Evolutionary conservation across 2,797 vertebrate species (phyloP), one percentile per base, ranked within the genome.

Genomic region (Semaprochilodus insignis): DNA sequence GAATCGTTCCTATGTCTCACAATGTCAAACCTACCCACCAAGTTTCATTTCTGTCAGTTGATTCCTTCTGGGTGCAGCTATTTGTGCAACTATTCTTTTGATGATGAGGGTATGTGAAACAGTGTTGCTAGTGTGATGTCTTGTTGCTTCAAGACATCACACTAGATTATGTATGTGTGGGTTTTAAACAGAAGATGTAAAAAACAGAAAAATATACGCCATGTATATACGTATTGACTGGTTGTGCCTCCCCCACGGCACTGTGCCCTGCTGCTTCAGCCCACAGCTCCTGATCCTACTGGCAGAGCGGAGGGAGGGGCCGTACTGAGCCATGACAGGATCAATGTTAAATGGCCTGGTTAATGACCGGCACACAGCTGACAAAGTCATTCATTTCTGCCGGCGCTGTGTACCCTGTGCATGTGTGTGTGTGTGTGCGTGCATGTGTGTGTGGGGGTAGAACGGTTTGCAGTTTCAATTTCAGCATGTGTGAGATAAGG

Each of bases 311-410:
- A 87, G 54, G 19, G 36, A 51, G 83, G 69, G 63, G 23, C 86
- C 86, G 86, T 90, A 88, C 89, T 90, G 90, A 89, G 88, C 91
- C 90, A 91, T 82, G 76, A 84, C 86, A 87, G 83, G 91, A 94
- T 94, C 93, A 90, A 94, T 94, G 92, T 91, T 92, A 92, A 92
- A 90, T 88, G 91, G 92, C 91, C 93, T 94, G 92, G 92, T 93
- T 94, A 91, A 92, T 86, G 87, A 87, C 84, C 87, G 82, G 88
- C 88, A 88, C 81, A 84, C 91, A 89, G 90, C 90, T 93, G 90
- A 93, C 92, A 95, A 93, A 93, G 93, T 94, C 93, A 92, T 93
- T 89, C 85, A 85, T 92, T 90, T 92, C 91, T 93, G 90, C 92
- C 85, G 85, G 91, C 92, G 3, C 83, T 90, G 87, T 81, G 74